These are phyloP conservation scores for Chrysina gloriosa DNA, from an alignment of 2,888 invertebrate species.

Conservation along the genomic window DNA sequence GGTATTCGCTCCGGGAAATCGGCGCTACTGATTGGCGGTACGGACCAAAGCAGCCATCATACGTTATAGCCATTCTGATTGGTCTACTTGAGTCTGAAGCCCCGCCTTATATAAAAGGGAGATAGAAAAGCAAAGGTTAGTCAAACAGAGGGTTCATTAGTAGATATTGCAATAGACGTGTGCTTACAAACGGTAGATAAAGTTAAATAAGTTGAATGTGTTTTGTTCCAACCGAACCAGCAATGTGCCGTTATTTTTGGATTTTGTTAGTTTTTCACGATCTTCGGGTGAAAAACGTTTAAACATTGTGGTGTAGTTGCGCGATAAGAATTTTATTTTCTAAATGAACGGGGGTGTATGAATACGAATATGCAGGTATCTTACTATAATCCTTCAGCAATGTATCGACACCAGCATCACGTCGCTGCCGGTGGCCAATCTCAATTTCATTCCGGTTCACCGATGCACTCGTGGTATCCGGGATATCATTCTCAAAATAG, in stretches of 20 bases:
- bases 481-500: slow-evolving; percentile 65
- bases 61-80: slow-evolving; percentile 50
- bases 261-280: no score
- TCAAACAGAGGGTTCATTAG: no score
- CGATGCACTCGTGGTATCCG: slow-evolving; percentile 64
- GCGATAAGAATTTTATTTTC: no score
- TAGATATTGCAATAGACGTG: no score
- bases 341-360: neutral
- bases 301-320: no score
- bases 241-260: neutral
- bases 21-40: slow-evolving; percentile 51
- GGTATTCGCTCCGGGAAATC: slow-evolving; percentile 10
- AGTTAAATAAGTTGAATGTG: no score
- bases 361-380: slow-evolving; percentile 72
- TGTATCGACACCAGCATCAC: slow-evolving; percentile 54
- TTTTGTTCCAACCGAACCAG: no score
- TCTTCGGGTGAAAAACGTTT: no score
- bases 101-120: slow-evolving; percentile 38
- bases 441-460: slow-evolving; percentile 58
- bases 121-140: no score
- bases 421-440: slow-evolving; percentile 64
- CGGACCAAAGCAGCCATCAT: slow-evolving; percentile 57
- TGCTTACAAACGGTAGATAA: no score
- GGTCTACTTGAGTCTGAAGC: slow-evolving; percentile 47
- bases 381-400: slow-evolving; percentile 76